A percentile compares a stretch with the other conserved stretches of the same genome.
Conservation (phyloP, 92 coral and sea anemone species). For the Pocillopora grandis region DNA sequence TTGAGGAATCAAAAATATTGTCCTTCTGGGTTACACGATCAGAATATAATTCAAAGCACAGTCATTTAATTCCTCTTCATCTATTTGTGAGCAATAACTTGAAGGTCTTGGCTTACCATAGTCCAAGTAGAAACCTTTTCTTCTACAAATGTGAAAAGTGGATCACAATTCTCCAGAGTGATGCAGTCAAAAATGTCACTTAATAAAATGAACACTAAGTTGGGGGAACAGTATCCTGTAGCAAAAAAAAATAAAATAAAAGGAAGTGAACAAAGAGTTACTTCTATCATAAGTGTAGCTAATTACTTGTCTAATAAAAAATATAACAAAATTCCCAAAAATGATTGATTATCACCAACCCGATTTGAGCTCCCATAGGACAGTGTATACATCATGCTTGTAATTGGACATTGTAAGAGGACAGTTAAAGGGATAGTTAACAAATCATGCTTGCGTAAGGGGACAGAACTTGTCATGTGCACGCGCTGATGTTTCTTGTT, state of each 20-base stretch:
- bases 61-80: too few species aligned
- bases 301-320: too few species aligned
- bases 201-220: slow-evolving; percentile 77
- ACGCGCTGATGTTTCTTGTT: too few species aligned
- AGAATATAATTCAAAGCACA: too few species aligned
- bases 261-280: neutral
- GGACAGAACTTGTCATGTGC: too few species aligned
- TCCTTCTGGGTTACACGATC: too few species aligned
- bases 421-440: too few species aligned
- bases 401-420: too few species aligned
- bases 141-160: slow-evolving; percentile 86
- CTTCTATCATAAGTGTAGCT: neutral
- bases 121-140: slow-evolving; percentile 96
- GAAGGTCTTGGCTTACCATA: slow-evolving; percentile 48
- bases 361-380: too few species aligned
- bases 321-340: neutral
- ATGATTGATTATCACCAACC: neutral
- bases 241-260: neutral
- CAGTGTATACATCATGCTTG: too few species aligned
- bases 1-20: too few species aligned
- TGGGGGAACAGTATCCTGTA: slow-evolving; percentile 76
- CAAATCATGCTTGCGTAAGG: too few species aligned
- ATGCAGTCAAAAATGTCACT: slow-evolving; percentile 91
- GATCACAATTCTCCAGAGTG: slow-evolving; percentile 81
- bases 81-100: neutral